These are phyloP conservation scores for Synergus umbraculus DNA, from an alignment of 2,888 invertebrate genomes.

Conservation along the genomic window DNA sequence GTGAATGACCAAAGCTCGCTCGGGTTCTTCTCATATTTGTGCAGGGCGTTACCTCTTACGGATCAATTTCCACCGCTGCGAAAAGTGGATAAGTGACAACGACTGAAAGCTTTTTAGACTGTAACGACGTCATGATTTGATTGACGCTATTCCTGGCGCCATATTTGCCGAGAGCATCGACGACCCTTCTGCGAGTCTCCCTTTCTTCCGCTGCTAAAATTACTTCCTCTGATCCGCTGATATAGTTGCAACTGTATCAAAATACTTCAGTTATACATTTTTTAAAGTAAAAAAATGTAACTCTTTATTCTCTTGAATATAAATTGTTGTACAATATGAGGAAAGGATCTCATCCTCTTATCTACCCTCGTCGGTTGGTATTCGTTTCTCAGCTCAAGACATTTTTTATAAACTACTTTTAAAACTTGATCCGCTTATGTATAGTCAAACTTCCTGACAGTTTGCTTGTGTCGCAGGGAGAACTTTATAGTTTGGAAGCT, in stretches of 20 bases:
- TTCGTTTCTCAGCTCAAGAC: not conserved
- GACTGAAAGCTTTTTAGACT: constrained; percentile 32
- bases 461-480: constrained; percentile 52
- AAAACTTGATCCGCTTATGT: constrained; percentile 11
- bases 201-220: constrained; percentile 25
- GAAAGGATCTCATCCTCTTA: not conserved
- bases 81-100: constrained; percentile 36
- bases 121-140: constrained; percentile 22
- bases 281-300: constrained; percentile 1
- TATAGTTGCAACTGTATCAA: not conserved
- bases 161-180: constrained; percentile 40
- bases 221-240: constrained; percentile 8
- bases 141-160: constrained; percentile 21
- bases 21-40: constrained; percentile 33
- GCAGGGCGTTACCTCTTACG: constrained; percentile 28
- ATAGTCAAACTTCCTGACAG: constrained; percentile 45
- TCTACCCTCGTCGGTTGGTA: not conserved
- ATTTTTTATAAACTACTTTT: not conserved
- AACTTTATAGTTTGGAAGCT: constrained; percentile 63
- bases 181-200: constrained; percentile 43
- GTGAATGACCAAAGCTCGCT: constrained; percentile 14
- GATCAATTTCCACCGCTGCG: constrained; percentile 17
- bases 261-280: too few relatives aligned
- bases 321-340: not conserved
- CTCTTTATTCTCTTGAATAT: too few relatives aligned